Percentiles rank a stretch among this genome's conserved stretches.
phyloP scores from a whole-genome alignment of 2,113 vertebrate genomes.

The Bothrops jararaca region DNA sequence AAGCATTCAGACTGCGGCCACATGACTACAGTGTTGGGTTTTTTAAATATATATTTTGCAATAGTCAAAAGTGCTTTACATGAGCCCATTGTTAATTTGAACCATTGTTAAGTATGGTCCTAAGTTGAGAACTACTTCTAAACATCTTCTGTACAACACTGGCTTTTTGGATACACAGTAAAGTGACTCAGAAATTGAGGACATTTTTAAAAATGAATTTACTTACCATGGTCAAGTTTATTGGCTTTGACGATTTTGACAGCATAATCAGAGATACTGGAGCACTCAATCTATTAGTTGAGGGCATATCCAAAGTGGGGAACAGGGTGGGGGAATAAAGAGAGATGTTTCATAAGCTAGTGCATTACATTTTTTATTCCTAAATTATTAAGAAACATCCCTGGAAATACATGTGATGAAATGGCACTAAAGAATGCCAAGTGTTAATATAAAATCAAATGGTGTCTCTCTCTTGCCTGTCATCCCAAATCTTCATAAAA shows the following conservation, averaged over 20 bases:
- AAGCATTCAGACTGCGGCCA: neutral
- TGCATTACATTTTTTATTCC: neutral
- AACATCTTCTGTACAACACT: neutral
- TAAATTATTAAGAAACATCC: neutral
- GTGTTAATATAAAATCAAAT: neutral
- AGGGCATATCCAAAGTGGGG: neutral
- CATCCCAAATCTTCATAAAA: neutral
- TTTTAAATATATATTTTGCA: too few relatives aligned
- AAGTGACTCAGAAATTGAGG: neutral
- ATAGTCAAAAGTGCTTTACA: too few relatives aligned
- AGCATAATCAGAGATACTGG: slow-evolving; percentile 92
- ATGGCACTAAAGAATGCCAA: neutral
- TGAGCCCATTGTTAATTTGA: too few relatives aligned
- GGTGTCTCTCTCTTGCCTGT: neutral
- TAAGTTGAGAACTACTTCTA: neutral
- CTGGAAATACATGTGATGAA: neutral
- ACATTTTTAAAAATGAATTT: too few relatives aligned
- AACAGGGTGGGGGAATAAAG: neutral
- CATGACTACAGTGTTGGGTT: neutral
- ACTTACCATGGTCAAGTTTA: slow-evolving; percentile 88
- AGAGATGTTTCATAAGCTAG: neutral
- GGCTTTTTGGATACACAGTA: neutral
- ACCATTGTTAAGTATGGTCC: neutral
- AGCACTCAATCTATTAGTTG: slow-evolving; percentile 84
- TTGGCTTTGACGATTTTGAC: slow-evolving; percentile 93